Base-by-base conservation (phyloP, 2,888 invertebrate genomes). In the Andrena hattorfiana region DNA sequence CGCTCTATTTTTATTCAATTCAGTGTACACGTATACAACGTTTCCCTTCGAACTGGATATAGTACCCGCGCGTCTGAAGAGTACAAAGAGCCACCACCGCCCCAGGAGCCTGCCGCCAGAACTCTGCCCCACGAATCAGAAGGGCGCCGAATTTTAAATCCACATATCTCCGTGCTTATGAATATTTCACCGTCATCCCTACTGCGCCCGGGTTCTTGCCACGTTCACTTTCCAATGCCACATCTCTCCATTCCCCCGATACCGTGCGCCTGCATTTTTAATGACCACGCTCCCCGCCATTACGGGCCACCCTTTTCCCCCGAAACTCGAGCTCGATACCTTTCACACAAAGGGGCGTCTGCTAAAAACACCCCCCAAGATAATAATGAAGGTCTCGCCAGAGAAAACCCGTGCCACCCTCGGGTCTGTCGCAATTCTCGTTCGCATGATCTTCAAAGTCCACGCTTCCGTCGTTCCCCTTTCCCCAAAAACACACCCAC, bases 301-400 rank as follows among this genome's bases (percentile, higher is more conserved):
- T 69, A 56, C 42, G 16, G n/a, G n/a, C 56, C 13, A 30, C 7
- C 28, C 20, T 60, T 70, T 28, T 60, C 70, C 13, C 28, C 20
- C 70, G 59, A 60, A 70, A 70, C 70, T 48, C 23, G 10, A 56
- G 54, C 23, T 51, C 70, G 59, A 68, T 54, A 32, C 60, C 48
- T 48, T 30, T 59, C 28, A 2, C 48, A 35, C 35, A 56, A 69
- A 56, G 35, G 56, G 56, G 26, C 26, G 56, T 56, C 56, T 56
- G 56, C 4, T 56, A 56, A 56, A 56, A 23, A 56, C 10, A 56
- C 23, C 10, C 42, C 23, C 56, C 10, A 26, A 56, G 56, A 56
- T 56, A 56, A 56, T 56, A 23, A 56, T 26, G 26, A 56, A 54
- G 54, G 20, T 54, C 8, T 56, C 56, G 10, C 26, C 10, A 26